Evolutionary conservation across 1,140 invertebrate species (phyloP).

Genomic region (Globodera rostochiensis): DNA sequence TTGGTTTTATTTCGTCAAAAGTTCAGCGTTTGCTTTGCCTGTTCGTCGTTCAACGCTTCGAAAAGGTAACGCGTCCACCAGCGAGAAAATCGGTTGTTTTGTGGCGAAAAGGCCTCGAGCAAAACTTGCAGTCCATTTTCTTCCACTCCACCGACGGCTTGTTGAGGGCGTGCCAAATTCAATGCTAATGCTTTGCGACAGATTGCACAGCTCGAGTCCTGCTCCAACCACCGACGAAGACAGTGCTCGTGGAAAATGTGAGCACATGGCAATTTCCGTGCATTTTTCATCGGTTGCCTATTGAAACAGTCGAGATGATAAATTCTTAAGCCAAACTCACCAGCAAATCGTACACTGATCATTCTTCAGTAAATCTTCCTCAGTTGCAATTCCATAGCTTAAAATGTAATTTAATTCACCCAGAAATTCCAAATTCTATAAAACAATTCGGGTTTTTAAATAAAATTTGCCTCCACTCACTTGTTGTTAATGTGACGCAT

Average conservation of each 20-base stretch:
- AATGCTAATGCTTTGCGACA: slow-evolving; percentile 46
- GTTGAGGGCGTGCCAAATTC: slow-evolving; percentile 37
- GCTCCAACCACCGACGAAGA: slow-evolving; percentile 49
- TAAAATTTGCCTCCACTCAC: slow-evolving; percentile 6
- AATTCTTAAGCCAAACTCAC: slow-evolving; percentile 3
- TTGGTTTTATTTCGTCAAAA: neutral
- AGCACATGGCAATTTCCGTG: slow-evolving; percentile 50
- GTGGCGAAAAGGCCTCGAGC: slow-evolving; percentile 48
- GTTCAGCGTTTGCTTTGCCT: slow-evolving; percentile 14
- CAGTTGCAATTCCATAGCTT: slow-evolving; percentile 46
- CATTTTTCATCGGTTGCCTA: slow-evolving; percentile 37
- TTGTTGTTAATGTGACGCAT: slow-evolving; percentile 49
- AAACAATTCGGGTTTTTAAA: no score
- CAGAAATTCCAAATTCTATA: slow-evolving; percentile 1
- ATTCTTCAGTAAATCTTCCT: slow-evolving; percentile 51
- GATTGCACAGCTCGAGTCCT: slow-evolving; percentile 54
- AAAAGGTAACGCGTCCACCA: slow-evolving; percentile 47
- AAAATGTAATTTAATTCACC: slow-evolving; percentile 24
- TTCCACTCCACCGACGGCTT: slow-evolving; percentile 34
- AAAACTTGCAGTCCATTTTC: slow-evolving; percentile 45
- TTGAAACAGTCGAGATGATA: neutral
- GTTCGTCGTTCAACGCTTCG: slow-evolving; percentile 47
- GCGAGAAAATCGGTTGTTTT: slow-evolving; percentile 42
- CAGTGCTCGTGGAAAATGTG: slow-evolving; percentile 53
- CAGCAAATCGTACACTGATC: slow-evolving; percentile 51